A percentile compares a stretch with the other conserved stretches of the same genome.
Evolutionary conservation across 2,113 vertebrate species (phyloP).

Genomic region (Thamnophis sirtalis): DNA sequence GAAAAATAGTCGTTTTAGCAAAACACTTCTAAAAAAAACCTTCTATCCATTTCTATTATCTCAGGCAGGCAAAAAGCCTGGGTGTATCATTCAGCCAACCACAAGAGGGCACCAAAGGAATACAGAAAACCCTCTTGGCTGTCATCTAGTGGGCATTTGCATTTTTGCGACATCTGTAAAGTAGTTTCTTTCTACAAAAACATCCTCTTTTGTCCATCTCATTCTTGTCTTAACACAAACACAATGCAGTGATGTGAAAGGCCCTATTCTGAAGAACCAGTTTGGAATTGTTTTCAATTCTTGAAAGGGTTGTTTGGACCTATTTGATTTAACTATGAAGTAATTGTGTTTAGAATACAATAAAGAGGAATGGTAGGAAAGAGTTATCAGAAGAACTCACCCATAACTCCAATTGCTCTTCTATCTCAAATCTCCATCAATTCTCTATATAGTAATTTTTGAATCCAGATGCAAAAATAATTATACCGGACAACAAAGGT

Average conservation of each 20-base stretch:
- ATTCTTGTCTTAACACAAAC: neutral
- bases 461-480: neutral
- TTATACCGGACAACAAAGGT: neutral
- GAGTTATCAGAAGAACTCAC: neutral
- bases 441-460: neutral
- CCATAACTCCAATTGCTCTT: neutral
- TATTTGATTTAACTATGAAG: neutral
- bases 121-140: neutral
- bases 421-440: neutral
- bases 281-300: neutral
- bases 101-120: neutral
- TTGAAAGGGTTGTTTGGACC: neutral
- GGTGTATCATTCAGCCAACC: neutral
- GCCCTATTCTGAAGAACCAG: neutral
- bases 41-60: neutral
- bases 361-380: neutral
- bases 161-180: neutral
- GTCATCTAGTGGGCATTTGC: neutral
- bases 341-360: neutral
- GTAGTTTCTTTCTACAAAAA: neutral
- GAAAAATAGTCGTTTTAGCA: neutral
- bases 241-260: neutral
- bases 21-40: neutral
- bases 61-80: neutral
- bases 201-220: neutral